A percentile compares a stretch with the other conserved stretches of the same genome.
These are phyloP conservation scores for Ctenochaetus hawaiiensis DNA, from an alignment of 2,797 vertebrate genomes.

Conservation along the genomic window DNA sequence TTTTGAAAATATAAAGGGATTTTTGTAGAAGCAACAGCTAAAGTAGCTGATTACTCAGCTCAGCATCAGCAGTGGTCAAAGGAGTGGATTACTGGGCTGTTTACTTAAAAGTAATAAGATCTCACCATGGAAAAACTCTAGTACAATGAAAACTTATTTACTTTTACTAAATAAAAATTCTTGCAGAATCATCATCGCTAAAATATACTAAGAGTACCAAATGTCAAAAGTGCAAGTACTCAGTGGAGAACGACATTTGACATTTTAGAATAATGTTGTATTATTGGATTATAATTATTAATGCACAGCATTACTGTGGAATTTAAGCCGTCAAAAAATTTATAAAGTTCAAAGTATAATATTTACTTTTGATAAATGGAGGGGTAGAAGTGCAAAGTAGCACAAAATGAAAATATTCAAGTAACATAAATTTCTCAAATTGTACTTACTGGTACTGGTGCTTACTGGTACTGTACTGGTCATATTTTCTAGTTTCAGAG, in stretches of 20 bases:
- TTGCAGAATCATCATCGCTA: no score
- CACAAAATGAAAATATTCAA: background rate
- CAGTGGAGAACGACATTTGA: background rate
- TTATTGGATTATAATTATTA: background rate
- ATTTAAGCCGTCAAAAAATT: background rate
- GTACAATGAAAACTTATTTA: no score
- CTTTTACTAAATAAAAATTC: no score
- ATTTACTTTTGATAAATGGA: background rate
- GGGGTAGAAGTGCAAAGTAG: background rate
- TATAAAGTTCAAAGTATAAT: background rate
- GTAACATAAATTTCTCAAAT: background rate
- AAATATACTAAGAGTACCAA: no score
- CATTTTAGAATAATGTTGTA: background rate
- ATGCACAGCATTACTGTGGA: no score
- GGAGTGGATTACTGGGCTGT: background rate
- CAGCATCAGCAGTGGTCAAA: background rate
- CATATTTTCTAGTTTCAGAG: background rate
- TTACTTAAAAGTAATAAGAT: background rate
- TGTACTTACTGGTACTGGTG: no score
- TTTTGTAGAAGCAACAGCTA: background rate
- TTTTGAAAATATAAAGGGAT: background rate
- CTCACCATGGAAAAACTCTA: background rate
- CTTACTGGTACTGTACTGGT: no score
- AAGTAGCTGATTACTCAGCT: background rate
- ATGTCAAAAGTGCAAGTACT: background rate